A percentile compares a stretch with the other conserved stretches of the same genome.
Evolutionary conservation across 2,797 vertebrate species (phyloP).

Genomic region (Sitta carolinensis): DNA sequence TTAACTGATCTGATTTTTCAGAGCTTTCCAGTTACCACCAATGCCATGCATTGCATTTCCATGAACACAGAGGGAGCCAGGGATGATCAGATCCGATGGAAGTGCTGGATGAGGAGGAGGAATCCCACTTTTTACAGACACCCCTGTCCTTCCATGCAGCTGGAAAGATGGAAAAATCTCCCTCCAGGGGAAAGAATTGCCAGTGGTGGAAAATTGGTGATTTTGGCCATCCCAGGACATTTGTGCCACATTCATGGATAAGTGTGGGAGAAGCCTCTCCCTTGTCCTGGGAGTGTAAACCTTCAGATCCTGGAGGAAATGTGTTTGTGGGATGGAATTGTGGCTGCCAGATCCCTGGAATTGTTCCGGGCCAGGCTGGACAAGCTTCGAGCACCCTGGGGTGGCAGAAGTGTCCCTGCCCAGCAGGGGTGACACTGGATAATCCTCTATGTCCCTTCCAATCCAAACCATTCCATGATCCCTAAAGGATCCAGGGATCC

Average conservation of each 20-base stretch:
- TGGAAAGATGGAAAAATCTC: neutral
- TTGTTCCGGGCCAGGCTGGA: neutral
- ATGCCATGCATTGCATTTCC: fast-evolving
- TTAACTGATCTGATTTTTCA: neutral
- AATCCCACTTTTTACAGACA: neutral
- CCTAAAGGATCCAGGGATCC: neutral
- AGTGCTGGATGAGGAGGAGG: neutral
- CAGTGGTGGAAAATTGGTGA: neutral
- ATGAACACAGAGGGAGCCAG: neutral
- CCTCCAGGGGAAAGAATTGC: neutral
- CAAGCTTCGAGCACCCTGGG: neutral
- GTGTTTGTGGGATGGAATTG: neutral
- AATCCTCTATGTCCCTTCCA: neutral
- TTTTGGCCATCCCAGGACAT: fast-evolving
- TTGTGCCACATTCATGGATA: neutral
- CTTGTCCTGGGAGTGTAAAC: too few relatives aligned
- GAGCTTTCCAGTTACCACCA: neutral
- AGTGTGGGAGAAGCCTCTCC: fast-evolving
- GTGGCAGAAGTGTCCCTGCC: fast-evolving
- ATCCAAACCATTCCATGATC: neutral
- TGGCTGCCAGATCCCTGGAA: neutral
- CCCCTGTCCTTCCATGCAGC: fast-evolving
- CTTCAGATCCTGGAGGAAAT: neutral
- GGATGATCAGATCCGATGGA: neutral
- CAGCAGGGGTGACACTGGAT: fast-evolving